Base-by-base conservation (phyloP, 2,797 vertebrate species). In the Sebastes nivosus region DNA sequence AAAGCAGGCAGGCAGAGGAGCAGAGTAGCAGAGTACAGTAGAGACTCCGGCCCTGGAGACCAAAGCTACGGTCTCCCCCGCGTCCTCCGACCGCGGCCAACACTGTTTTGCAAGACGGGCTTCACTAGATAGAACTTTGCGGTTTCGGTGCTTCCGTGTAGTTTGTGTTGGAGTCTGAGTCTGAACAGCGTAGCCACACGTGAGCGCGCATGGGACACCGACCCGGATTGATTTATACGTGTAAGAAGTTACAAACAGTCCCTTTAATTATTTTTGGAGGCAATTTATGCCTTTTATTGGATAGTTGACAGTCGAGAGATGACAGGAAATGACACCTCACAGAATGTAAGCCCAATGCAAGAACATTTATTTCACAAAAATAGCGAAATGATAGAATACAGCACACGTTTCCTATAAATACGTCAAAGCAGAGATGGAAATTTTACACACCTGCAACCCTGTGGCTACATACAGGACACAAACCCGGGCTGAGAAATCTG, bases 361-460 rank as follows among this genome's bases (percentile, higher is more conserved):
- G 71, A 83, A 87, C 13, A 86, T 96, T 96, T 96, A 95, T 96
- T 95, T 78, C 72, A 87, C 80, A 87, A 87, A 81, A 86, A 67
- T 29, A 64, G 54, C n/a, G 32, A 93, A 92, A 85, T 22, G 1
- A 94, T 64, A 87, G 80, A 90, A 72, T 65, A 81, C 65, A 91
- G 38, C 59, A 75, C 7, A 83, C 36, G 22, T 72, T 71, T 79
- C 18, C 50, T 52, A 29, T 27, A 63, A 82, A 61, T 29, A 22
- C 14, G 75, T 72, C 1, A 70, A 66, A 87, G 55, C 67, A 78
- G 34, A 84, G 36, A 59, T 13, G 32, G 38, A 64, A 10, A 63
- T 72, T 55, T 42, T 38, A 34, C 60, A 67, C 22, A 60, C 14
- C 38, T 71, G 46, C 58, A 70, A 34, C 52, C 14, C 24, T 77